Conservation (phyloP, 1,140 invertebrate genomes). For the Solenopsis invicta region DNA sequence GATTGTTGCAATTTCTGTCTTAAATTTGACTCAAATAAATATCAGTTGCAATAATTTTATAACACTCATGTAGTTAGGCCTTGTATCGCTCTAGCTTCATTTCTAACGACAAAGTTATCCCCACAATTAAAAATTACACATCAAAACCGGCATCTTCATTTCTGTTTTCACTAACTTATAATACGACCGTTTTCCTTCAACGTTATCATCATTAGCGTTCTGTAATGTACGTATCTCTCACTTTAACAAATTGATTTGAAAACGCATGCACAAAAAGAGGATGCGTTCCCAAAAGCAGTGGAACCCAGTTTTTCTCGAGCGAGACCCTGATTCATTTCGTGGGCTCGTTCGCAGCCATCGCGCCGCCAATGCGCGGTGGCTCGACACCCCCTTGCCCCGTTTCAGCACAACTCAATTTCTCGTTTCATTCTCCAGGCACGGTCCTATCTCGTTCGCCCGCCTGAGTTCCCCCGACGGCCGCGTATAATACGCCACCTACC, state of each 20-base stretch:
- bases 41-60: not conserved
- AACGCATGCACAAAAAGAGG: not conserved
- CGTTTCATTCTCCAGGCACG: slow-evolving; percentile 86
- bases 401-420: slow-evolving; percentile 86
- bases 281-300: not conserved
- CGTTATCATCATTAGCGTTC: not conserved
- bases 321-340: slow-evolving; percentile 62
- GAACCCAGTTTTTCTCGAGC: not conserved
- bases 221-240: not conserved
- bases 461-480: slow-evolving; percentile 85
- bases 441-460: slow-evolving; percentile 86
- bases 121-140: not conserved
- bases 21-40: not conserved
- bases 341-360: slow-evolving; percentile 69
- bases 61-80: not conserved
- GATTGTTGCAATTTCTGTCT: not conserved
- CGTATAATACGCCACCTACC: slow-evolving; percentile 86
- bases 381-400: slow-evolving; percentile 72
- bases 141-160: not conserved
- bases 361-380: slow-evolving; percentile 50
- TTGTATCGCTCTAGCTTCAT: not conserved
- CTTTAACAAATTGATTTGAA: slow-evolving; percentile 14
- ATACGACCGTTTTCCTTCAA: not conserved
- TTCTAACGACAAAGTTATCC: not conserved
- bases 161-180: not conserved